phyloP scores from a whole-genome alignment of 2,113 vertebrate genomes.

The Australoheros scitulus region DNA sequence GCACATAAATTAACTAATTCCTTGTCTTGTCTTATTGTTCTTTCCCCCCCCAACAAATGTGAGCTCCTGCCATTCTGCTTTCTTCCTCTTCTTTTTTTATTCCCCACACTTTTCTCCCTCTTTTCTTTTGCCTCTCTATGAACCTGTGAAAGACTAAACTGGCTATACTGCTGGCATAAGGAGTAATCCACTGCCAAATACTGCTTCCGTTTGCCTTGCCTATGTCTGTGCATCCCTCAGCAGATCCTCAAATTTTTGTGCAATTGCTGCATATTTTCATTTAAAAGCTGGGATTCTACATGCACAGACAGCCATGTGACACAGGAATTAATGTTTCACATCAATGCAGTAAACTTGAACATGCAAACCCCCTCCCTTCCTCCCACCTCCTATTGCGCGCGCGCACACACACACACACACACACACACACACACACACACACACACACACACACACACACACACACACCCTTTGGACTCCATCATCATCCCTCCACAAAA shows the following conservation, averaged over 20 bases:
- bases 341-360: slow-evolving; percentile 73
- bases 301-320: slow-evolving; percentile 8
- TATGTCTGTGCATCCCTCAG: slow-evolving; percentile 2
- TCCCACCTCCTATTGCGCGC: slow-evolving; percentile 36
- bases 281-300: neutral
- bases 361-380: slow-evolving; percentile 44
- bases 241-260: slow-evolving; percentile 18
- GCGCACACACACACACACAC: slow-evolving; percentile 19
- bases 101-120: neutral
- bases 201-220: neutral
- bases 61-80: neutral
- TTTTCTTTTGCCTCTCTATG: neutral
- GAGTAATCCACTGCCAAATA: slow-evolving; percentile 29
- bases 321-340: slow-evolving; percentile 37
- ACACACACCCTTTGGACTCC: slow-evolving; percentile 20
- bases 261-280: neutral
- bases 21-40: neutral
- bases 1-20: neutral
- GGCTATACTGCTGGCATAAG: slow-evolving; percentile 21
- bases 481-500: slow-evolving; percentile 33
- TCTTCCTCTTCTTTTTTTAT: neutral
- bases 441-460: slow-evolving; percentile 28
- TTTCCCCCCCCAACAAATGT: neutral
- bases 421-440: neutral
- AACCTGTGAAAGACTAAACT: slow-evolving; percentile 10